Evolutionary conservation across 1,140 invertebrate genomes (phyloP), one percentile per base, ranked within the genome.

Genomic region (Brachionus asplanchnoidis): DNA sequence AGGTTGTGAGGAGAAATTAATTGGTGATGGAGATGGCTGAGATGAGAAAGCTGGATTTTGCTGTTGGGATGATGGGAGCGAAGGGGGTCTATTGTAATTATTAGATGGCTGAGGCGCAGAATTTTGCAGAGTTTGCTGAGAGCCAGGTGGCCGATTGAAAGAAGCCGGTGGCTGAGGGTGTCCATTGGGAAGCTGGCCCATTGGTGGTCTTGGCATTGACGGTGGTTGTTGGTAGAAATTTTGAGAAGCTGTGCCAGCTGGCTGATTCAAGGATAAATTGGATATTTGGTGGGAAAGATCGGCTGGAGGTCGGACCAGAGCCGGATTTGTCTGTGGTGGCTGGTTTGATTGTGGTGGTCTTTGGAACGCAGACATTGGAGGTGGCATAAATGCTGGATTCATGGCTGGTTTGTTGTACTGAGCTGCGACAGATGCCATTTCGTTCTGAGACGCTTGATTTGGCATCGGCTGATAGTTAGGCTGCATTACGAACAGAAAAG

Each of bases 331-430:
- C 40, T 53, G 20, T 12, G 77, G 46, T 26, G 46, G 9, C 56
- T 79, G 77, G 17, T 40, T 17, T 12, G 26, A 28, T 80, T 77
- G 73, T 77, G 78, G n/a, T 60, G 78, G 53, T 60, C 50, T 17
- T 80, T 40, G 50, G 42, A 60, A 60, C 17, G 78, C 78, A 36
- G 78, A 80, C 17, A 9, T 26, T 65, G 32, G 42, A 11, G 46
- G 50, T n/a, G 77, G 56, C 77, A 56, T 56, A 20, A 80, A 80
- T 6, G 77, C 77, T 11, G 50, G 77, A 12, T 80, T 80, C 42
- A 60, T 68, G 4, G 20, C 26, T 36, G 50, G 79, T 5, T 40
- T 53, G 53, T 17, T 77, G 28, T 26, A 50, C 11, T 26, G 73
- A n/a, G 73, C 40, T 75, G 7, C 32, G n/a, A 44, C 12, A 17